phyloP scores from a whole-genome alignment of 2,113 vertebrate genomes.

The Mus pahari region DNA sequence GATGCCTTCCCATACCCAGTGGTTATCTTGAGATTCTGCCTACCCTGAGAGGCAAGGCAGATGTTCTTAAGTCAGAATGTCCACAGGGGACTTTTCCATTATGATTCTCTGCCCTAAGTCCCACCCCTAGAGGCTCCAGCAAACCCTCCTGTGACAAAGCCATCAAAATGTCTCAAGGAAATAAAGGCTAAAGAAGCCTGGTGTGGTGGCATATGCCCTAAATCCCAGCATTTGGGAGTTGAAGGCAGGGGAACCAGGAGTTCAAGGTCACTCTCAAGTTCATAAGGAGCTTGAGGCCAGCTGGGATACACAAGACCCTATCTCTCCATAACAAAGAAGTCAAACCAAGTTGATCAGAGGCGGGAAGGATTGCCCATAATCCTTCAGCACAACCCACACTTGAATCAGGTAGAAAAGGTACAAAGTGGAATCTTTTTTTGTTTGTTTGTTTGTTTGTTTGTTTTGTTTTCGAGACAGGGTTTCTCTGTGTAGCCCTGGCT shows the following conservation, averaged over 20 bases:
- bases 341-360: neutral
- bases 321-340: neutral
- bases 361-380: neutral
- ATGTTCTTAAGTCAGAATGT: neutral
- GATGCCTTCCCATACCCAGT: neutral
- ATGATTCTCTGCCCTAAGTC: neutral
- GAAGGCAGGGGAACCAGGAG: neutral
- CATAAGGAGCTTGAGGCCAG: neutral
- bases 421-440: neutral
- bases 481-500: no score
- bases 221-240: neutral
- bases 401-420: neutral
- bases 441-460: no score
- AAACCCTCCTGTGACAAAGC: neutral
- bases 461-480: no score
- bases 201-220: neutral
- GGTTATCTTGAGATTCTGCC: neutral
- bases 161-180: neutral
- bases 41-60: neutral
- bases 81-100: neutral
- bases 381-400: neutral
- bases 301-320: neutral
- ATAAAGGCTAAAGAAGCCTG: neutral
- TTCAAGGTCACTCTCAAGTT: neutral
- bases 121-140: neutral